Conservation (phyloP, 2,888 invertebrate genomes). For the Epistrophe grossulariae region DNA sequence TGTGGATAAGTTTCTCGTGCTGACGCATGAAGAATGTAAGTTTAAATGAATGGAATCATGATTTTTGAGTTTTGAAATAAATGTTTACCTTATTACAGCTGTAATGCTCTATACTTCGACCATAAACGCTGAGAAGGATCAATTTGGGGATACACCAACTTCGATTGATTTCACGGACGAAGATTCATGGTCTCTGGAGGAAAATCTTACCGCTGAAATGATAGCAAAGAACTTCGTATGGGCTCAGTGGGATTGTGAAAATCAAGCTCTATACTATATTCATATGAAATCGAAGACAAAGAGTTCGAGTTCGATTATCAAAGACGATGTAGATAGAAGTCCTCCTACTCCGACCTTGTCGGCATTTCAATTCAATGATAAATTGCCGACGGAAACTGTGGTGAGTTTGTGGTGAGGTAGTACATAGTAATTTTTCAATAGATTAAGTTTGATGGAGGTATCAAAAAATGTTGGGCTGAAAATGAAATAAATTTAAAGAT, state of each 20-base stretch:
- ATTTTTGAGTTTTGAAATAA: neutral
- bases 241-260: conserved; percentile 92
- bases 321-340: conserved; percentile 87
- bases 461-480: neutral
- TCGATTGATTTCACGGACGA: conserved; percentile 77
- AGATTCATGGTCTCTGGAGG: conserved; percentile 85
- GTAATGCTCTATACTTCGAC: conserved; percentile 81
- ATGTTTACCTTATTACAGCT: conserved; percentile 73
- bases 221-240: conserved; percentile 91
- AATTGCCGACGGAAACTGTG: conserved; percentile 94
- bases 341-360: conserved; percentile 90
- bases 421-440: neutral
- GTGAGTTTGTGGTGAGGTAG: conserved; percentile 84
- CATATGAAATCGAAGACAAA: conserved; percentile 90
- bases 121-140: conserved; percentile 81
- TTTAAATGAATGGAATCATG: conserved; percentile 11
- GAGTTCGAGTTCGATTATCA: conserved; percentile 86
- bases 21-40: conserved; percentile 91
- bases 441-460: too few species aligned
- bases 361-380: conserved; percentile 93
- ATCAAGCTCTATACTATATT: conserved; percentile 92
- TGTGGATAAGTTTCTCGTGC: conserved; percentile 88
- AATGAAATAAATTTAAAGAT: too few species aligned
- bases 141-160: conserved; percentile 51
- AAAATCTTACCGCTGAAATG: conserved; percentile 85